Conservation (phyloP, 2,888 invertebrate genomes). For the Meganola albula region DNA sequence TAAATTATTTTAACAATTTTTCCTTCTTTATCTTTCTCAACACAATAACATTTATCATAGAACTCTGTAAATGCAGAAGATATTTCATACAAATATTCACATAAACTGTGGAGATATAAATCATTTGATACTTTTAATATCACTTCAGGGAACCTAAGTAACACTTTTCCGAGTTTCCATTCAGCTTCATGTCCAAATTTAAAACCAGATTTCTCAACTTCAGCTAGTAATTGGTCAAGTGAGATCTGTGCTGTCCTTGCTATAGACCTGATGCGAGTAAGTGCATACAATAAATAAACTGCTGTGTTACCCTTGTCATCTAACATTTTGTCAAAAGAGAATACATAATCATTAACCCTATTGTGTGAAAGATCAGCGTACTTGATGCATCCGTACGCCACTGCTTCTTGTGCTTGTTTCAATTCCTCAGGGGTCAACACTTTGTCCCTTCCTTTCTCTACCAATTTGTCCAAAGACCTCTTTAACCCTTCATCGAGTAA, state of each 20-base stretch:
- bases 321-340: constrained; percentile 99
- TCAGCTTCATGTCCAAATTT: constrained; percentile 93
- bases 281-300: constrained; percentile 96
- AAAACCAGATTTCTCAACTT: constrained; percentile 78
- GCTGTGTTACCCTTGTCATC: constrained; percentile 99
- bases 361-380: constrained; percentile 98
- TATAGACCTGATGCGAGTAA: constrained; percentile 95
- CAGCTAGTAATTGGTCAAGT: constrained; percentile 77
- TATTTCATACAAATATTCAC: constrained; percentile 97
- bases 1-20: constrained; percentile 89
- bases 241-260: constrained; percentile 86
- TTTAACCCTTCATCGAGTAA: constrained; percentile 94
- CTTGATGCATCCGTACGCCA: constrained; percentile 99
- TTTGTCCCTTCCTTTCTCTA: constrained; percentile 91
- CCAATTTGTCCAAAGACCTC: constrained; percentile 87
- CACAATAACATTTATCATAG: constrained; percentile 98
- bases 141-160: constrained; percentile 92
- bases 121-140: constrained; percentile 89
- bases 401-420: constrained; percentile 88
- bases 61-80: constrained; percentile 97
- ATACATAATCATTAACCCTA: constrained; percentile 95
- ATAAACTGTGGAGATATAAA: constrained; percentile 89
- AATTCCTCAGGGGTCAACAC: constrained; percentile 89
- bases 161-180: constrained; percentile 93
- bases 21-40: constrained; percentile 92